Conservation (phyloP, 2,888 invertebrate genomes). For the Octonoba sinensis region DNA sequence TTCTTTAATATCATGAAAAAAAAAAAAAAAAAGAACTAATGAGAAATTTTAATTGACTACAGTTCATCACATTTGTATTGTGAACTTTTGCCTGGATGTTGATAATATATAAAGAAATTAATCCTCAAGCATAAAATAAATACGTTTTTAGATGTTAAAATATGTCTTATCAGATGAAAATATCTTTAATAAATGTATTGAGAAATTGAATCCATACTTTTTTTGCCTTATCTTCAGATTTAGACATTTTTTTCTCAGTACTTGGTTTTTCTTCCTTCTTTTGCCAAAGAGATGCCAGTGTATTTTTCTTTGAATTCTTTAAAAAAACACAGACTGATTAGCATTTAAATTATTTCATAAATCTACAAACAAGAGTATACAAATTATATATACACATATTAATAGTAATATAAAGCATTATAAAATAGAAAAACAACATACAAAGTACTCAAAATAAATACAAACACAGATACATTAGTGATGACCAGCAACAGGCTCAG, state of each 20-base stretch:
- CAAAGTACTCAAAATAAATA: neutral
- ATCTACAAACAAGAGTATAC: neutral
- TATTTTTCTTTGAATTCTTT: slow-evolving; percentile 24
- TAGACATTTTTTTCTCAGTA: slow-evolving; percentile 16
- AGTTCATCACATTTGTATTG: no score
- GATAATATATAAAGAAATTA: no score
- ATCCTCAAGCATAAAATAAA: no score
- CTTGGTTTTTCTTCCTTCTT: slow-evolving; percentile 37
- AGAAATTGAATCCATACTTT: neutral
- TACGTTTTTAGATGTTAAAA: no score
- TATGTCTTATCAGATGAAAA: no score
- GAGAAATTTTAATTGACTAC: no score
- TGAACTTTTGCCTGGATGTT: no score
- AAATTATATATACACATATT: no score
- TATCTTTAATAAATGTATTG: no score
- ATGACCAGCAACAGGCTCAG: no score
- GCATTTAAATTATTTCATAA: neutral
- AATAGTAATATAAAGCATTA: neutral
- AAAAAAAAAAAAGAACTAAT: no score
- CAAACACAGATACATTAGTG: neutral
- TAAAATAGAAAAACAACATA: neutral
- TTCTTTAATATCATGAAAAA: no score
- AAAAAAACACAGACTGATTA: neutral
- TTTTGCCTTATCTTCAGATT: slow-evolving; percentile 31
- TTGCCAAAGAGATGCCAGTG: slow-evolving; percentile 46